phyloP scores from a whole-genome alignment of 2,888 invertebrate genomes.

The Spilosoma lubricipeda region DNA sequence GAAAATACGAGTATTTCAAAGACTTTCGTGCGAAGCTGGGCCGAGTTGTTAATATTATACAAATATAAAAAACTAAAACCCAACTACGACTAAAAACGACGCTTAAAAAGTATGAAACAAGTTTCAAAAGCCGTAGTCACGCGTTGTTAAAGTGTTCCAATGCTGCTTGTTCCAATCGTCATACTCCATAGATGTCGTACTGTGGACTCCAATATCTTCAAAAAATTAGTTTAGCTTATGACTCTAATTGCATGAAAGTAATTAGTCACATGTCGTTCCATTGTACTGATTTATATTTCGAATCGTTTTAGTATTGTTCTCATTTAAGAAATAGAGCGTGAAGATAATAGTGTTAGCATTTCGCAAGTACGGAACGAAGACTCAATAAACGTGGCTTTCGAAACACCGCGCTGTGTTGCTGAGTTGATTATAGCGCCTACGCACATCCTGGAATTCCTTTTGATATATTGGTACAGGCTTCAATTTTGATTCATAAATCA shows the following conservation, averaged over 20 bases:
- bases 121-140: no score
- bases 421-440: slow-evolving; percentile 64
- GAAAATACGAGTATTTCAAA: no score
- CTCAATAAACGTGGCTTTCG: slow-evolving; percentile 54
- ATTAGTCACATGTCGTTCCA: neutral
- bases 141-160: no score
- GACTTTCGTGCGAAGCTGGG: no score
- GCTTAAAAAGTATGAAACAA: no score
- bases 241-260: neutral
- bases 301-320: neutral
- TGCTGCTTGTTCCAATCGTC: no score
- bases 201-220: neutral
- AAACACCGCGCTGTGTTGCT: slow-evolving; percentile 46
- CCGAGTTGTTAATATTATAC: no score
- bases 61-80: no score
- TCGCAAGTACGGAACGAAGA: slow-evolving; percentile 39
- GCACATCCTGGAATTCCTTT: slow-evolving; percentile 62
- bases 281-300: neutral
- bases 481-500: neutral
- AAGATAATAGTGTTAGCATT: slow-evolving; percentile 39
- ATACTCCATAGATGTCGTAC: neutral
- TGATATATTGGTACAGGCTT: slow-evolving; percentile 44
- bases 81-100: no score
- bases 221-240: neutral
- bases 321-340: slow-evolving; percentile 21